These are phyloP conservation scores for fruit fly (Drosophila melanogaster) DNA, from an alignment of 1,140 invertebrate species.

Conservation along the genomic window Release_6_plus_ISO1_MT NT_037436.4:19302501-19303000, in stretches of 20 bases:
- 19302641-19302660: constrained; percentile 13
- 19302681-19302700: constrained; percentile 91
- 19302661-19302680: constrained; percentile 85
- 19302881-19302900: constrained; percentile 74
- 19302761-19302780: constrained; percentile 91
- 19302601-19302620: constrained; percentile 12
- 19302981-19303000: constrained; percentile 92
- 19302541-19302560: constrained; percentile 8
- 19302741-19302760: constrained; percentile 91
- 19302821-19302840: constrained; percentile 87
- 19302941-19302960: constrained; percentile 92
- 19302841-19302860: constrained; percentile 84
- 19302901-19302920: constrained; percentile 93
- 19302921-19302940: constrained; percentile 92
- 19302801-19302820: constrained; percentile 58
- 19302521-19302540: neutral
- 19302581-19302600: constrained; percentile 86
- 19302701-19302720: constrained; percentile 95
- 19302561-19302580: constrained; percentile 49
- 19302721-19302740: constrained; percentile 95
- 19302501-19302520: constrained; percentile 7
- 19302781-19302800: constrained; percentile 74
- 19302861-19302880: constrained; percentile 8
- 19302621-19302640: constrained; percentile 25
- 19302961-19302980: constrained; percentile 94